These are phyloP conservation scores for Glaucomys volans DNA, from an alignment of 2,113 vertebrate genomes.

Conservation along the genomic window DNA sequence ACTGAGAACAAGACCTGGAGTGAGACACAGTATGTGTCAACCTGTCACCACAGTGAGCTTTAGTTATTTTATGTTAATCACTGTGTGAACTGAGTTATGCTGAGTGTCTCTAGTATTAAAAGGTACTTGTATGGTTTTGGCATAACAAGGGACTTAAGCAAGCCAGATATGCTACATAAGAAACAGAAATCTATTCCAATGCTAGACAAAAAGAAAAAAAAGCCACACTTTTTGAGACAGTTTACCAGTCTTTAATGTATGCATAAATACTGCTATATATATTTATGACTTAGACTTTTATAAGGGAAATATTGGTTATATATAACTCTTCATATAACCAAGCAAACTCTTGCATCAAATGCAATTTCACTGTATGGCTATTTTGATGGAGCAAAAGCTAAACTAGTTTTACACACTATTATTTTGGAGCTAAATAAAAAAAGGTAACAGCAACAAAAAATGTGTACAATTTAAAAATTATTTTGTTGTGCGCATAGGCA, in stretches of 20 bases:
- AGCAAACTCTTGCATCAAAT: neutral
- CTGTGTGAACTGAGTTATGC: neutral
- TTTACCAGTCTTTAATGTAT: slow-evolving; percentile 10
- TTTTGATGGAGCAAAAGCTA: slow-evolving; percentile 24
- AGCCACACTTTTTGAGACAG: slow-evolving; percentile 29
- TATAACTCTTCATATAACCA: neutral
- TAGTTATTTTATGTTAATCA: neutral
- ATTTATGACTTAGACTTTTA: neutral
- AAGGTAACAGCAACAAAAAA: neutral
- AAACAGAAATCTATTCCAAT: slow-evolving; percentile 1
- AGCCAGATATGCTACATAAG: slow-evolving; percentile 7
- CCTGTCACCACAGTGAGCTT: neutral
- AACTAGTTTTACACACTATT: neutral
- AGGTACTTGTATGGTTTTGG: neutral
- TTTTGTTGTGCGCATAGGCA: neutral
- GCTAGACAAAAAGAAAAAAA: neutral
- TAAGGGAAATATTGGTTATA: neutral
- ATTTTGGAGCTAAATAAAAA: slow-evolving; percentile 36
- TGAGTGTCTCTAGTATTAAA: neutral
- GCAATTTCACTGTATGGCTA: neutral
- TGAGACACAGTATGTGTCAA: neutral
- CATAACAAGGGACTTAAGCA: slow-evolving; percentile 11
- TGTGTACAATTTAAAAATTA: neutral
- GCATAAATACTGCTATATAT: neutral
- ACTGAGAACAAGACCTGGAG: neutral